Percentiles rank a stretch among this genome's conserved stretches.
Conservation (phyloP, 2,113 vertebrate genomes). For the Coturnix japonica region DNA sequence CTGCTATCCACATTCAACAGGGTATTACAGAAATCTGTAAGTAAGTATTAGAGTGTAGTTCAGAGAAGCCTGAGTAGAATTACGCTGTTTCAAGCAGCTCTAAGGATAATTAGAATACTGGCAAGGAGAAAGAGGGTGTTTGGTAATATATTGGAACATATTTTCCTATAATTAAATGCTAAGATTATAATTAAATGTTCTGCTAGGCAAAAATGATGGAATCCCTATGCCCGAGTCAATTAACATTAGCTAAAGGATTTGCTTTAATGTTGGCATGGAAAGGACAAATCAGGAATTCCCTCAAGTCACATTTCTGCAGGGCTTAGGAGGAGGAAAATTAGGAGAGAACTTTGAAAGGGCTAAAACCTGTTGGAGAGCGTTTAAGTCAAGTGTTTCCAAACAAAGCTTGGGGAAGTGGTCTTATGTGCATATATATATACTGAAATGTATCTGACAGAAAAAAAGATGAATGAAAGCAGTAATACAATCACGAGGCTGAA, state of each 20-base stretch:
- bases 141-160: neutral
- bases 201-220: neutral
- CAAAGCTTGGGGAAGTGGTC: neutral
- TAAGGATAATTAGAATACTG: neutral
- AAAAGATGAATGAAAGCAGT: neutral
- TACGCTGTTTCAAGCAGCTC: neutral
- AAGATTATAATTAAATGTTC: neutral
- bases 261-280: neutral
- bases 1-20: neutral
- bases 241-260: conserved; percentile 1
- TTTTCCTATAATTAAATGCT: neutral
- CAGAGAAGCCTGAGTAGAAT: neutral
- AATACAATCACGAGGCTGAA: neutral
- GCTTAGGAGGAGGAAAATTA: neutral
- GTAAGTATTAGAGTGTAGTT: neutral
- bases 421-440: neutral
- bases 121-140: neutral
- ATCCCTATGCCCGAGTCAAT: neutral
- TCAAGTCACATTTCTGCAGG: neutral
- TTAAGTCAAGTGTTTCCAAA: conserved; percentile 9
- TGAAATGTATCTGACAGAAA: neutral
- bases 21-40: neutral
- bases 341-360: neutral
- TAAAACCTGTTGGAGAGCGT: neutral
- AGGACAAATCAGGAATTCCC: neutral